Percentiles rank a stretch among this genome's conserved stretches.
Conservation (phyloP, 1,140 invertebrate genomes). For the Hypothenemus hampei region DNA sequence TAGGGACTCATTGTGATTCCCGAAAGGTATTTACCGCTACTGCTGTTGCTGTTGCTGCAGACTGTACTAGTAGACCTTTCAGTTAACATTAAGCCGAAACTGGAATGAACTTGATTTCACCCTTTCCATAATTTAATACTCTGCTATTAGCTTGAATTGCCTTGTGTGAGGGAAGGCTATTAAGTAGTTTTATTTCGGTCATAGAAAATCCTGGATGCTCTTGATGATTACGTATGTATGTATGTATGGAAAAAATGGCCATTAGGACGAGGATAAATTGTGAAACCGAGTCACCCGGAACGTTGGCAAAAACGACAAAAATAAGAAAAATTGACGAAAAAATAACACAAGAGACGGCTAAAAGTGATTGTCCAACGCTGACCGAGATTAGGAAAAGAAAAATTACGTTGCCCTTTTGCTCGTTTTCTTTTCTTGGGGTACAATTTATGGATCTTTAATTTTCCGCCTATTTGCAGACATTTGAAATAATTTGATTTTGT, state of each 20-base stretch:
- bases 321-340: conserved; percentile 6
- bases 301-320: background rate
- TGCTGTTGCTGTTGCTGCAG: too few species aligned
- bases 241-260: too few species aligned
- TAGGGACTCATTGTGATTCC: conserved; percentile 18
- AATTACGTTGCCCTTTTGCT: conserved; percentile 2
- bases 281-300: background rate
- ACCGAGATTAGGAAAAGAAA: conserved; percentile 6
- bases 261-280: background rate
- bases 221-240: too few species aligned
- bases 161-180: too few species aligned
- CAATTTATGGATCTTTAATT: conserved; percentile 4
- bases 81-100: conserved; percentile 2
- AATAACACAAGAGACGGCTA: conserved; percentile 2
- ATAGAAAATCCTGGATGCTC: too few species aligned
- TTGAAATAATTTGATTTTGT: too few species aligned
- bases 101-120: conserved; percentile 4
- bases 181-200: too few species aligned
- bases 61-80: conserved; percentile 8
- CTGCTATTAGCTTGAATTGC: too few species aligned
- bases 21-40: conserved; percentile 13
- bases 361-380: conserved; percentile 11
- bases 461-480: conserved; percentile 5
- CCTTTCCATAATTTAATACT: conserved; percentile 12
- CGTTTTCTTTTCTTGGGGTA: conserved; percentile 7